Evolutionary conservation across 2,888 invertebrate genomes (phyloP), one percentile per base, ranked within the genome.

Genomic region (Brenthis ino): DNA sequence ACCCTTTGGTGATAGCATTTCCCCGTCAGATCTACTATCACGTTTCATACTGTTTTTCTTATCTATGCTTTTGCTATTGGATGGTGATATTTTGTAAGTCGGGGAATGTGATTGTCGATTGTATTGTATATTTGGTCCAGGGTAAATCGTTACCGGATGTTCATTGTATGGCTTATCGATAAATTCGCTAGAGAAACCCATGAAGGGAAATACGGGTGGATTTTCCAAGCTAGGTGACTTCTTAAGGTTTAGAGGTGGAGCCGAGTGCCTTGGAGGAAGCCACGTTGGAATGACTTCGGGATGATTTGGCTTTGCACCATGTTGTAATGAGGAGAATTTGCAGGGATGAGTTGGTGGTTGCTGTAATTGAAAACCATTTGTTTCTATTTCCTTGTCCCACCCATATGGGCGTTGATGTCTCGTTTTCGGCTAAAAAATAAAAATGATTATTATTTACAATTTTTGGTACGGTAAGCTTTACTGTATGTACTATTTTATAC

Each of bases 391-490:
- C 76, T 94, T 94, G 77, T 96, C 95, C 96, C 96, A 96, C 37
- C 96, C 96, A 79, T 95, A 96, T 6, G 96, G 96, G 76, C 96
- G 93, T 83, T 95, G 96, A 80, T 96, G 96, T 77, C 95, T 94
- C 53, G 96, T 96, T 93, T 96, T 96, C 48, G 96, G 96, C 96
- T 96, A 88, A 73, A 93, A 93, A 61, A 33, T 4, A 33, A 53
- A 20, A 33, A 13, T 20, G 16, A 13, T 14, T 12, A 24, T 33
- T 58, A 58, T 37, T 50, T 48, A 6, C 0, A 12, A 4, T 28
- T 16, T 24, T 1, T n/a, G n/a, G 6, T 12, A 60, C n/a, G 2
- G 3, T 60, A 28, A 37, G 20, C 37, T 56, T 20, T 14, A 50
- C 24, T 20, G 20, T 20, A 20, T 20, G 56, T 54, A 56, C 16